Percentiles rank a stretch among this genome's conserved stretches.
Evolutionary conservation across 2,113 vertebrate genomes (phyloP).

Genomic region (Tinamus guttatus): DNA sequence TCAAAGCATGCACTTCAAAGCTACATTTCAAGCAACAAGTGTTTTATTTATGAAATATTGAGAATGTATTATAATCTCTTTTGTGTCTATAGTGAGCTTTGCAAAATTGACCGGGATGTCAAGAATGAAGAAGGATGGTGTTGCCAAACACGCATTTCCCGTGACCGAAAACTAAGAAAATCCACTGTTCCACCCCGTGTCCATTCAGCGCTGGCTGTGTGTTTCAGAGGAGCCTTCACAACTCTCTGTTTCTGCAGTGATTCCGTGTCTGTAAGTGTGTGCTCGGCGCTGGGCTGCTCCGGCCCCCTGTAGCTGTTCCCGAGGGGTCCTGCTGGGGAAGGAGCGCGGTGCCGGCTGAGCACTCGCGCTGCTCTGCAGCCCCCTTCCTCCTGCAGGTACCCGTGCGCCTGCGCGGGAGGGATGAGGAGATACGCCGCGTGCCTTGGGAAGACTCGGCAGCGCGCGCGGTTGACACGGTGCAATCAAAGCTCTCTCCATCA

Average conservation of each 20-base stretch:
- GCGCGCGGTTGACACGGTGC: background rate
- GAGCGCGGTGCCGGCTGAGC: background rate
- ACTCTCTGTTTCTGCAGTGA: accelerated
- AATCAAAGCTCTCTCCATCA: slow-evolving; percentile 15
- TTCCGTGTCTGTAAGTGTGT: accelerated
- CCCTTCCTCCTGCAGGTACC: background rate
- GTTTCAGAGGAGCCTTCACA: background rate
- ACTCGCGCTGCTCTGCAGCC: background rate
- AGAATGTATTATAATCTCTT: background rate
- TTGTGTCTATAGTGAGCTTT: background rate
- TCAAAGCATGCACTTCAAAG: background rate
- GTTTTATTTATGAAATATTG: background rate
- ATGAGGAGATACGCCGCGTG: slow-evolving; percentile 3
- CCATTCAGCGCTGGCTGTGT: accelerated
- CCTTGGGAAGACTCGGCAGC: background rate
- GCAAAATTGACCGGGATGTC: background rate
- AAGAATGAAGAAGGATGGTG: background rate
- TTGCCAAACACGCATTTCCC: background rate
- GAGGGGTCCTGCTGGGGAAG: background rate
- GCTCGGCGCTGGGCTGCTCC: background rate
- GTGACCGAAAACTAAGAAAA: background rate
- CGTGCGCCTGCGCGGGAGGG: background rate
- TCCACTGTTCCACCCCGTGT: accelerated
- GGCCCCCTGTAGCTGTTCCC: background rate
- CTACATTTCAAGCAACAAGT: background rate